Evolutionary conservation across 2,113 vertebrate genomes (phyloP), one percentile per base, ranked within the genome.

Genomic region (Chaetodon trifascialis): DNA sequence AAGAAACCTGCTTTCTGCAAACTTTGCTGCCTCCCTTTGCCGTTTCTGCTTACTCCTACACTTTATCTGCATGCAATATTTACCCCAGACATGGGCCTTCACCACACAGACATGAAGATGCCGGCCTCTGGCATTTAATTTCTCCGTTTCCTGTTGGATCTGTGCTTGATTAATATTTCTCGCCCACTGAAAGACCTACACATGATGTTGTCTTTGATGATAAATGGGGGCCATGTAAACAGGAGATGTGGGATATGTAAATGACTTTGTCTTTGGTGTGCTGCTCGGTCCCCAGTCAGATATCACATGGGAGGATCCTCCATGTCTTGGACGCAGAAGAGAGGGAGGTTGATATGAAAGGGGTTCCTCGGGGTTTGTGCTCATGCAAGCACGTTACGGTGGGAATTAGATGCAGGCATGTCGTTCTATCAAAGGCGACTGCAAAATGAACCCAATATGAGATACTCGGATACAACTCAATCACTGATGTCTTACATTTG

Each of bases 201-300:
- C 79, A 81, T 90, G 79, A 86, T 88, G 80, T 90, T 87, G 87
- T 92, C 91, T 89, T 84, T 91, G 85, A 92, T 91, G 92, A 94
- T 94, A 92, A 93, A 95, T 94, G 91, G 75, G 77, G 72, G 73
- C 80, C 14, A 23, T 89, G 92, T 92, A 93, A 93, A 94, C 89
- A 93, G 65, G 80, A 91, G 73, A 91, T 87, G 78, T 89, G 88
- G 87, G 90, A 90, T 91, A 95, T 94, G 93, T 81, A 92, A 93
- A 95, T 93, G 19, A 87, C 47, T 83, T 73, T 82, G 76, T 90
- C 80, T 89, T 88, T 85, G 76, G 73, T 80, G 80, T 65, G 85
- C 60, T 64, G 72, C 85, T 75, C 36, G 75, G 79, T 89, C 92
- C 85, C 85, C 38, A 87, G 83, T 80, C 60, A 62, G 83, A 86